Evolutionary conservation across 1,140 invertebrate genomes (phyloP), one percentile per base, ranked within the genome.

Genomic region (Alviniconcha marisindica): DNA sequence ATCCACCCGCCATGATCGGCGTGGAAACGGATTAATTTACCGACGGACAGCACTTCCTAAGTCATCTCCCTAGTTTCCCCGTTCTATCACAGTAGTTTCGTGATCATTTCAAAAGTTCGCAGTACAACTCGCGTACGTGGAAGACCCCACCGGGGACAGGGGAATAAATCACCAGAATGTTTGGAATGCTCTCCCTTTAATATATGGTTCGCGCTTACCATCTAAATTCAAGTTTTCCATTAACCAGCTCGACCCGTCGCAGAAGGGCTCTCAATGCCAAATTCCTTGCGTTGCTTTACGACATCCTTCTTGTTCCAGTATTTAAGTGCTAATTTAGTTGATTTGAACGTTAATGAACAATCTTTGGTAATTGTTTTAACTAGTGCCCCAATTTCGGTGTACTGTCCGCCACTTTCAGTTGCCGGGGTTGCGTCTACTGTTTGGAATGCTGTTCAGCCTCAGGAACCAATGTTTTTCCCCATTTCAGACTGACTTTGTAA

Each of bases 1-100:
- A 83, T 33, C 79, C 69, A 4, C 71, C 86, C 36, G 87, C 84
- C 90, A 90, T 91, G 3, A 60, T 85, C 21, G 48, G 21, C 10
- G 56, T 28, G 2, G 12, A 42, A 14, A 44, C 7, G 3, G 14
- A 28, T n/a, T 44, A 31, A 33, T 66, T 44, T 14, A n/a, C 66
- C 18, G 14, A 28, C 10, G 15, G 38, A n/a, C 54, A 44, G 38
- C 33, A 24, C 21, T 38, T 51, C 28, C 2, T 33, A 3, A 38
- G 42, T 7, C 18, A 66, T 4, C 15, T n/a, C 31, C n/a, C n/a
- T n/a, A 79, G 28, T 15, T 44, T n/a, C 31, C 40, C 40, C 1
- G 1, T 24, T 42, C 5, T 42, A 42, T 24, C 36, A 36, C 36
- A 21, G 3, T 0, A 14, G 14, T 42, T n/a, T 60, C 31, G 12